Conservation (phyloP, 2,888 invertebrate genomes). For the Steinernema carpocapsae region DNA sequence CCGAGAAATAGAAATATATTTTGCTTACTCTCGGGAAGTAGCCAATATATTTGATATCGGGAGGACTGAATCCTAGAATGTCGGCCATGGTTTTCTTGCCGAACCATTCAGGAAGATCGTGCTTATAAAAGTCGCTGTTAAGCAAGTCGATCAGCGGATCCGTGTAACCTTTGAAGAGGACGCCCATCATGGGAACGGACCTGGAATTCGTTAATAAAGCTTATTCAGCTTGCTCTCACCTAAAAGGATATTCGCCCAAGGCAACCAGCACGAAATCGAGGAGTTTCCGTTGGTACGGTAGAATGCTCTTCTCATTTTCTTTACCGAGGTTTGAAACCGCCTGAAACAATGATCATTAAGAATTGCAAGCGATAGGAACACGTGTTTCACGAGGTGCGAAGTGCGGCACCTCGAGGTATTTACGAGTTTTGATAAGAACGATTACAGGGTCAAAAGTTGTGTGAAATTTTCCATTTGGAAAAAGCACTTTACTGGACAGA, state of each 20-base stretch:
- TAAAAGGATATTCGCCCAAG: conserved; percentile 39
- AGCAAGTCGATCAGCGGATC: conserved; percentile 43
- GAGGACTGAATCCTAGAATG: conserved; percentile 39
- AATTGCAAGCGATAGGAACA: too few relatives aligned
- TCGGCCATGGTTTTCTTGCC: conserved; percentile 34
- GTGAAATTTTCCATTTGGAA: too few relatives aligned
- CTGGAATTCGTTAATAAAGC: too few relatives aligned
- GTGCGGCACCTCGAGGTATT: too few relatives aligned
- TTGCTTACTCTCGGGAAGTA: conserved; percentile 52
- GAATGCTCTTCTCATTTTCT: neutral
- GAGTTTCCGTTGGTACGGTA: neutral
- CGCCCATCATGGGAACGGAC: conserved; percentile 36
- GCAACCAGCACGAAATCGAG: neutral
- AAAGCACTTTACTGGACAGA: too few relatives aligned
- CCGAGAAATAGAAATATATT: neutral
- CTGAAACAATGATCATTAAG: neutral
- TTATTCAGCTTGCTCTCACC: too few relatives aligned
- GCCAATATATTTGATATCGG: conserved; percentile 44
- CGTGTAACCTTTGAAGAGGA: conserved; percentile 40
- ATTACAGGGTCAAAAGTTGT: too few relatives aligned
- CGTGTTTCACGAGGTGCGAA: too few relatives aligned
- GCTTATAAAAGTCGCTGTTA: conserved; percentile 36
- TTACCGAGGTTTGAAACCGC: conserved; percentile 24
- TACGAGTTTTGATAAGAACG: too few relatives aligned
- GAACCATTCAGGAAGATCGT: neutral